These are phyloP conservation scores for Ophion ellenae DNA, from an alignment of 2,888 invertebrate species.

Conservation along the genomic window DNA sequence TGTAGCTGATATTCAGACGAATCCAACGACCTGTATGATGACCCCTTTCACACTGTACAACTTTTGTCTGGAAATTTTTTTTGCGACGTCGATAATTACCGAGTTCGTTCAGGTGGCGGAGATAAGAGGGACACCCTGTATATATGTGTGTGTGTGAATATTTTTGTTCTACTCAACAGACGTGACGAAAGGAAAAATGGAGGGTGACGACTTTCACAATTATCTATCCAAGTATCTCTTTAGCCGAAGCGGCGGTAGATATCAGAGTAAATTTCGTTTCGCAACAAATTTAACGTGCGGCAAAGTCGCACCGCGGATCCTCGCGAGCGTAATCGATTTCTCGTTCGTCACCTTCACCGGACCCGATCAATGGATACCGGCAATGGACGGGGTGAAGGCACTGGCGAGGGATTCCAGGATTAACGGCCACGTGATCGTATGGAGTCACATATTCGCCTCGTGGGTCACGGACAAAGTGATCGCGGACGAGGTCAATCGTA, in stretches of 20 bases:
- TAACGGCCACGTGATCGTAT: slow-evolving; percentile 87
- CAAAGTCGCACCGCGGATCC: slow-evolving; percentile 85
- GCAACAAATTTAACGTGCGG: slow-evolving; percentile 87
- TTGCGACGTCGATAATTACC: no score
- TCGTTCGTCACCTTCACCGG: slow-evolving; percentile 86
- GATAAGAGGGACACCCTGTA: no score
- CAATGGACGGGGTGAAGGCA: slow-evolving; percentile 88
- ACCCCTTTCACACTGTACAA: no score
- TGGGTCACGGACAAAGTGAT: slow-evolving; percentile 93
- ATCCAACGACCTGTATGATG: no score
- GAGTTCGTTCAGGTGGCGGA: no score
- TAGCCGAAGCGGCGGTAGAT: slow-evolving; percentile 89
- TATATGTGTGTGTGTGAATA: not conserved
- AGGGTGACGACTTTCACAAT: slow-evolving; percentile 86
- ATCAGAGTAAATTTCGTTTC: slow-evolving; percentile 89
- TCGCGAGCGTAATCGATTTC: slow-evolving; percentile 87
- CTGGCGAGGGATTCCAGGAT: slow-evolving; percentile 86
- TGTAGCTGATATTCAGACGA: no score
- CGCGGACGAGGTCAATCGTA: slow-evolving; percentile 90
- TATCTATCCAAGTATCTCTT: slow-evolving; percentile 89
- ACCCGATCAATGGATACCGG: slow-evolving; percentile 89
- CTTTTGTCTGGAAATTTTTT: no score
- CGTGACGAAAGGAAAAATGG: slow-evolving; percentile 82
- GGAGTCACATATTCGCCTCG: slow-evolving; percentile 89
- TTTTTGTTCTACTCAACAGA: slow-evolving; percentile 81